Evolutionary conservation across 2,888 invertebrate species (phyloP), one percentile per base, ranked within the genome.

Genomic region (Quadroppia sp.): DNA sequence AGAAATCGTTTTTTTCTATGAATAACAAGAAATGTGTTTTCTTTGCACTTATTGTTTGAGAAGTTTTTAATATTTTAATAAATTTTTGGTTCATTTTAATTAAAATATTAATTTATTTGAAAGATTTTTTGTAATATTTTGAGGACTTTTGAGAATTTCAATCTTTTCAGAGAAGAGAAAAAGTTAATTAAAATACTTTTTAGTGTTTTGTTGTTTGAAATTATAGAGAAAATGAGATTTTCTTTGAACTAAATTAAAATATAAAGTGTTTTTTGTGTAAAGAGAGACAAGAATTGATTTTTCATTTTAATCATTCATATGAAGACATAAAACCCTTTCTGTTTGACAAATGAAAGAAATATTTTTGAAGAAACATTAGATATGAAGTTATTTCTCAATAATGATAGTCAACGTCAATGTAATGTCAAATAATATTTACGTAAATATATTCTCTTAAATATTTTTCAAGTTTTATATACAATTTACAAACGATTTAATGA

Each of bases 401-500:
- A 45, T 36, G 15, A 45, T 45, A 36, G 36, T 36, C 36, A 36
- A 36, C 36, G 11, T 36, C 11, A 7, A 36, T 36, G 36, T n/a
- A n/a, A n/a, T n/a, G n/a, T n/a, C n/a, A n/a, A 40, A 40, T 9
- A 40, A 40, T 40, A 40, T 40, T 45, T 45, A 17, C 48, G 48
- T n/a, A 48, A 48, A 48, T 20, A n/a, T 48, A 11, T 64, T 28
- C 20, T 64, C 30, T 6, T 59, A 64, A 20, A 40, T 25, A 15
- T 53, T 3, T 53, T 23, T 23, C 15, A 20, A 32, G 6, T 64
- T 64, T 40, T 64, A 64, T 64, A 40, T 64, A 64, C 64, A 64
- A 64, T 64, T 40, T 64, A 64, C 40, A 64, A 64, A 64, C 40
- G 40, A 28, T 64, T 64, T 64, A 64, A 64, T 64, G 64, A 64